Base-by-base conservation (phyloP, 2,797 vertebrate genomes). In the Lepilemur septentrionalis region DNA sequence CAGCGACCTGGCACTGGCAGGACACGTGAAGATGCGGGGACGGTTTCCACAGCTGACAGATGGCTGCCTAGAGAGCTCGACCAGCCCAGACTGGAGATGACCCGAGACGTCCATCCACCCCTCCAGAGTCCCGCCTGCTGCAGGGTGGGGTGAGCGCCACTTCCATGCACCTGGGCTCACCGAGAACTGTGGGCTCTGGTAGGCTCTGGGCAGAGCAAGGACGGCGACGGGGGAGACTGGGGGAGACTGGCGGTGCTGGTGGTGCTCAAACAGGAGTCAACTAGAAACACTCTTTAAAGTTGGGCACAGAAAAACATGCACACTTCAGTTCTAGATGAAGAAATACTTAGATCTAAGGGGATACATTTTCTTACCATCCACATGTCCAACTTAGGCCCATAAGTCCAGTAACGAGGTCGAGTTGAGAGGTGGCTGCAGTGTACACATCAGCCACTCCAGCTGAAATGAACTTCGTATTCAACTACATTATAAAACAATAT, bases 1-100 rank as follows among this genome's bases (percentile, higher is more conserved):
- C 3, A 1, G 61, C 11, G 32, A 38, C 4, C 11, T 35, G 65
- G 69, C 30, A 50, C 12, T 7, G 20, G 57, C 57, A 87, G 57
- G 43, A 79, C 35, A 25, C 0, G 0, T 0, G 0, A 61, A 38
- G 75, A 41, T 1, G 1, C 12, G 3, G 5, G 6, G 22, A 76
- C 5, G 69, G 23, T 43, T 65, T 41, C 43, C 30, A 65, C 32
- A 50, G 43, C 48, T 80, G 46, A 28, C 4, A 12, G 4, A n/a
- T 2, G 4, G 63, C 41, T 13, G n/a, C 17, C 61, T 32, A n/a
- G 70, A 82, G 38, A n/a, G 28, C 38, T 28, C 18, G 69, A 17
- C 14, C 3, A 5, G 48, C 13, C 30, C 18, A 1, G 18, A n/a
- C 28, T 14, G 78, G 25, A 11, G 35, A 12, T 15, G 41, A 30